Conservation (phyloP, 2,797 vertebrate species). For the Sebastes aleutianus region DNA sequence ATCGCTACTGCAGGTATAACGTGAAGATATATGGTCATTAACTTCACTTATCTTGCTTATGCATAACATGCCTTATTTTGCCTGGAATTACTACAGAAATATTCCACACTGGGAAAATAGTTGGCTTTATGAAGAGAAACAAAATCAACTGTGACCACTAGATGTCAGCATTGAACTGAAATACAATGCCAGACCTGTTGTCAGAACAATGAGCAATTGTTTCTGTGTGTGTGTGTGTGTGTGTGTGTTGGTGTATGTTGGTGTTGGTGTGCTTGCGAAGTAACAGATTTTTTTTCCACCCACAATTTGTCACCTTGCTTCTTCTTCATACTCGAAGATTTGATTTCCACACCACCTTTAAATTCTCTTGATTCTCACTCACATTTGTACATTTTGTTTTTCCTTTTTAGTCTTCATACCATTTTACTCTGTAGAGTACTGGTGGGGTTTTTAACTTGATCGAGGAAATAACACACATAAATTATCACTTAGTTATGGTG, state of each 20-base stretch:
- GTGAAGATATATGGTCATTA: not conserved
- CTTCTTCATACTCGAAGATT: not conserved
- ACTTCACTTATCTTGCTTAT: not conserved
- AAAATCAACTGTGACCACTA: constrained; percentile 43
- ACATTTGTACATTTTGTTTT: not conserved
- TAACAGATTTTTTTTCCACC: not conserved
- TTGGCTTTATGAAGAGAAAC: not conserved
- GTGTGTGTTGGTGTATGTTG: not conserved
- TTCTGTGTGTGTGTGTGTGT: not conserved
- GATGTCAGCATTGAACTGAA: constrained; percentile 56
- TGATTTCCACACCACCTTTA: not conserved
- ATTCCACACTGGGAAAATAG: not conserved
- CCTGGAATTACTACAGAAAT: not conserved
- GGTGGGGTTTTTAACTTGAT: not conserved
- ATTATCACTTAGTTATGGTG: not conserved
- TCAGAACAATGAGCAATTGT: not conserved
- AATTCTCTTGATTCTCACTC: not conserved
- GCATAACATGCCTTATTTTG: not conserved
- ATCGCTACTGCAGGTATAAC: not conserved
- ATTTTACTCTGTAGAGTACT: not conserved
- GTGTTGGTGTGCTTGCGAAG: not conserved
- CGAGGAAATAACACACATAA: not conserved
- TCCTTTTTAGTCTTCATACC: not conserved
- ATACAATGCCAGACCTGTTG: not conserved
- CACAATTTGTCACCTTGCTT: not conserved